phyloP scores from a whole-genome alignment of 2,888 invertebrate genomes.

The Aspidiotus rigidus region DNA sequence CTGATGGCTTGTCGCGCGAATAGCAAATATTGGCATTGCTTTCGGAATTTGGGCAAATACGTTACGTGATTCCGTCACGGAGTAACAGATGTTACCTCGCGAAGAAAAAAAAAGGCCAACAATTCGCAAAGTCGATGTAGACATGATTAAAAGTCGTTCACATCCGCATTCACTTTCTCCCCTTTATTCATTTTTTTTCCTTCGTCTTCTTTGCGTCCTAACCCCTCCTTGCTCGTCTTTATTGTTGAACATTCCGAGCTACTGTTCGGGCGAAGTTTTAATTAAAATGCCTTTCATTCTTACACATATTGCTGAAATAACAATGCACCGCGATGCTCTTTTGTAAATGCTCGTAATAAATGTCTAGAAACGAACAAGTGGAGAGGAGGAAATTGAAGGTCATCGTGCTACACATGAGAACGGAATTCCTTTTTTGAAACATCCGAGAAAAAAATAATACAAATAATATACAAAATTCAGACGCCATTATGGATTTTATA shows the following conservation, averaged over 20 bases:
- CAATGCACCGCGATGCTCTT: conserved; percentile 24
- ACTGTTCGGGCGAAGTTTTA: conserved; percentile 35
- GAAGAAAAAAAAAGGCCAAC: conserved; percentile 7
- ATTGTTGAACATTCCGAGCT: conserved; percentile 38
- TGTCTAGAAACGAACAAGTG: too few species aligned
- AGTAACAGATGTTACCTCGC: conserved; percentile 5
- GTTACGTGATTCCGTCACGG: too few species aligned
- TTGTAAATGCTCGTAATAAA: neutral
- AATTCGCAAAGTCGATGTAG: conserved; percentile 16
- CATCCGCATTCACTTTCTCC: neutral
- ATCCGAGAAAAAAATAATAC: too few species aligned
- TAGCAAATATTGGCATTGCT: too few species aligned
- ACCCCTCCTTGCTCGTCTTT: conserved; percentile 17
- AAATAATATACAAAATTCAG: too few species aligned
- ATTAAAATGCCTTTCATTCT: conserved; percentile 37
- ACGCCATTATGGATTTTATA: too few species aligned
- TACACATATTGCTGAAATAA: conserved; percentile 30
- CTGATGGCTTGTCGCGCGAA: neutral
- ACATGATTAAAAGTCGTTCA: conserved; percentile 25
- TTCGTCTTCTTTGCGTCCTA: neutral
- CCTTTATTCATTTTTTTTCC: conserved; percentile 16
- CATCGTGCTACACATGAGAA: too few species aligned
- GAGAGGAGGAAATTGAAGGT: too few species aligned
- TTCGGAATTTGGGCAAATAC: too few species aligned
- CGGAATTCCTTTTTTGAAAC: too few species aligned